phyloP scores from a whole-genome alignment of 2,113 vertebrate genomes.

The Poecilia latipinna region DNA sequence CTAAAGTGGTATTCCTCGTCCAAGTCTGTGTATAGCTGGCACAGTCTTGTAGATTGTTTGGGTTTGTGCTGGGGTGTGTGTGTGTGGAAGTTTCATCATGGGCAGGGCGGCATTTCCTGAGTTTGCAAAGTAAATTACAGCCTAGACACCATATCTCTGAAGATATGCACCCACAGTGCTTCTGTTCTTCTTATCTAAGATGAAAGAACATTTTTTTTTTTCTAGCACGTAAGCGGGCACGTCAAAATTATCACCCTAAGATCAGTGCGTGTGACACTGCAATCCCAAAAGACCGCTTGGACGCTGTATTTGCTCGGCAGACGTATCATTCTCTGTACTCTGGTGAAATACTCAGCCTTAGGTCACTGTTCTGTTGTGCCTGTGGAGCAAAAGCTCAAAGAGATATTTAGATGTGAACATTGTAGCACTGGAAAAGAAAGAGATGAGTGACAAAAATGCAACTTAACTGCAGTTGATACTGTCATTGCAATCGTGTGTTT shows the following conservation, averaged over 20 bases:
- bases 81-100: conserved; percentile 64
- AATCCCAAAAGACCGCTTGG: too few relatives aligned
- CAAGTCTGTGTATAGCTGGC: conserved; percentile 15
- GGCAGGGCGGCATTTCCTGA: conserved; percentile 78
- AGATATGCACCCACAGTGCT: conserved; percentile 11
- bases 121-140: conserved; percentile 56
- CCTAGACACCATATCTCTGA: conserved; percentile 12
- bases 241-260: too few relatives aligned
- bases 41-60: conserved; percentile 57
- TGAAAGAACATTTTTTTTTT: too few relatives aligned
- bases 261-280: too few relatives aligned
- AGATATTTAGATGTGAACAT: not conserved
- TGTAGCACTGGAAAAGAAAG: not conserved
- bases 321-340: too few relatives aligned
- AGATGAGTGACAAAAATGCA: not conserved
- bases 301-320: too few relatives aligned
- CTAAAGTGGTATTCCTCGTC: conserved; percentile 22
- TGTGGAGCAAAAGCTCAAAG: not conserved
- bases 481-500: not conserved
- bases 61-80: conserved; percentile 37
- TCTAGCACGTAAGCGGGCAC: not conserved
- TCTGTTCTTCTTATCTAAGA: not conserved
- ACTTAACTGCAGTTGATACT: not conserved
- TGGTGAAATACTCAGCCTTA: not conserved
- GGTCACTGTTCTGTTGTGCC: not conserved